phyloP scores from a whole-genome alignment of 2,797 vertebrate species.

The Prionace glauca region DNA sequence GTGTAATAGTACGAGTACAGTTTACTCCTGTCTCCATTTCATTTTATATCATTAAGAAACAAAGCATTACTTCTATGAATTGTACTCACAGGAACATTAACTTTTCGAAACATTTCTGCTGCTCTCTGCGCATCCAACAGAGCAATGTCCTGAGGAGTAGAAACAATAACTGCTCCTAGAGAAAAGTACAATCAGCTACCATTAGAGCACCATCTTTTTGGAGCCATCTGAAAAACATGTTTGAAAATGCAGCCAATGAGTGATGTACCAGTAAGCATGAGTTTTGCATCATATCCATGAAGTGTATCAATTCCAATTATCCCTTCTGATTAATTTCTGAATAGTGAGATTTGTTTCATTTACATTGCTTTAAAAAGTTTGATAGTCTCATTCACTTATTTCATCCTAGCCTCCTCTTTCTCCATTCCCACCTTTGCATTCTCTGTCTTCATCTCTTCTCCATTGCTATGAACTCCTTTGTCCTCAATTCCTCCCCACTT shows the following conservation, averaged over 20 bases:
- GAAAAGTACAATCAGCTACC: not conserved
- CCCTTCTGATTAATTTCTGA: not conserved
- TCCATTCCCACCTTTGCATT: not conserved
- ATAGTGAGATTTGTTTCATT: not conserved
- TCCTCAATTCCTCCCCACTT: not conserved
- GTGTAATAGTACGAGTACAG: not conserved
- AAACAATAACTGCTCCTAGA: conserved; percentile 85
- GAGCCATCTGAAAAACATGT: not conserved
- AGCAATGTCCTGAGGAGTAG: conserved; percentile 91
- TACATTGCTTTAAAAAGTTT: not conserved
- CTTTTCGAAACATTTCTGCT: conserved; percentile 93
- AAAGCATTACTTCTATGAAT: not conserved
- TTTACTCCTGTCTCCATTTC: not conserved
- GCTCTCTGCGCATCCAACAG: conserved; percentile 81
- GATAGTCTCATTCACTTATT: not conserved
- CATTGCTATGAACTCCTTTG: not conserved
- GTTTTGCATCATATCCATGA: not conserved
- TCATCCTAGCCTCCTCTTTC: not conserved
- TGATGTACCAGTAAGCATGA: not conserved
- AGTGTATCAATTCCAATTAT: not conserved
- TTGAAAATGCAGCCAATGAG: not conserved
- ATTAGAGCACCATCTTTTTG: not conserved
- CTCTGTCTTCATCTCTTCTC: not conserved
- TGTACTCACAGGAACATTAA: conserved; percentile 76
- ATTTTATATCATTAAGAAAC: not conserved